Conservation (phyloP, 2,888 invertebrate genomes). For the Tenthredo livida region DNA sequence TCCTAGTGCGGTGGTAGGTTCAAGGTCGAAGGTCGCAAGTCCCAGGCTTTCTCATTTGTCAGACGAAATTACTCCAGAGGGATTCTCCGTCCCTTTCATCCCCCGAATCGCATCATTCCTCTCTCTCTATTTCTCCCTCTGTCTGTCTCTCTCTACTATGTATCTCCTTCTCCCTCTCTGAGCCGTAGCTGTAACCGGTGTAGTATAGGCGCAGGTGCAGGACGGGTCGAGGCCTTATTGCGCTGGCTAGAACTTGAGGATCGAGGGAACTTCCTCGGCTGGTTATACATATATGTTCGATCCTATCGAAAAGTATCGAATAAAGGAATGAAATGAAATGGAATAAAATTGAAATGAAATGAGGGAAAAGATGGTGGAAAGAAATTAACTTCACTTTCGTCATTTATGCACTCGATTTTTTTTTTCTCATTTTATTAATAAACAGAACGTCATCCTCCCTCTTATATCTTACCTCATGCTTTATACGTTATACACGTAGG, state of each 20-base stretch:
- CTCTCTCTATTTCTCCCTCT: neutral
- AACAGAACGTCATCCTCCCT: neutral
- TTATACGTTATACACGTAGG: neutral
- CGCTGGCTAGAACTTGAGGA: neutral
- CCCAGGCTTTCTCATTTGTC: slow-evolving; percentile 54
- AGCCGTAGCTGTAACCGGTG: neutral
- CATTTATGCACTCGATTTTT: neutral
- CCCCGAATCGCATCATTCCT: slow-evolving; percentile 28
- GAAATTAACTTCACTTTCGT: neutral
- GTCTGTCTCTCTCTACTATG: neutral
- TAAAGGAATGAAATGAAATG: neutral
- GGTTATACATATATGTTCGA: neutral
- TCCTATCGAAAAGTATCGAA: neutral
- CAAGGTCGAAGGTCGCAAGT: slow-evolving; percentile 50
- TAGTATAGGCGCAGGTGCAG: slow-evolving; percentile 39
- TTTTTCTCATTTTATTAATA: neutral
- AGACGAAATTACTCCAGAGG: slow-evolving; percentile 54
- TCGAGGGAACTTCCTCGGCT: neutral
- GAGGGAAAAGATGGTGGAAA: neutral
- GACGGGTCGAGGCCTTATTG: neutral
- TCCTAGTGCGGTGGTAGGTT: slow-evolving; percentile 13
- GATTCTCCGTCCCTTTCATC: slow-evolving; percentile 49
- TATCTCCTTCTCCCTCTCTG: neutral
- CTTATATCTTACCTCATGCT: neutral
- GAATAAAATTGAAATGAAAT: no score